These are phyloP conservation scores for Pantelozetes paolii DNA, from an alignment of 2,888 invertebrate genomes.

Conservation along the genomic window DNA sequence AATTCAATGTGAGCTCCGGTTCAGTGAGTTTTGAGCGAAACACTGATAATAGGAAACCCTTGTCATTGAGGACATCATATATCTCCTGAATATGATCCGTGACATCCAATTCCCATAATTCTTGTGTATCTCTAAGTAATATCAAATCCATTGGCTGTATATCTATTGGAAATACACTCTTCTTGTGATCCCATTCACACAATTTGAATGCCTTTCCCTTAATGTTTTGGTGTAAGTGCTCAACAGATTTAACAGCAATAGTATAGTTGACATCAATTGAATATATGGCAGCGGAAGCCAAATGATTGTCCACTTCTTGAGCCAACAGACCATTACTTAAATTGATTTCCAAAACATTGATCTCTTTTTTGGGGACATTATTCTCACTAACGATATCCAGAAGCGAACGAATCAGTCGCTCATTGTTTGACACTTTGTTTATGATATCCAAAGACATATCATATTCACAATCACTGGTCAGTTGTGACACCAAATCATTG, in stretches of 20 bases:
- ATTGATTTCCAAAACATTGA: conserved; percentile 69
- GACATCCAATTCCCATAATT: conserved; percentile 33
- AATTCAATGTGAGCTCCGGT: conserved; percentile 4
- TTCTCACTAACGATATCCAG: conserved; percentile 77
- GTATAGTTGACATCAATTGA: conserved; percentile 59
- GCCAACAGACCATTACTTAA: conserved; percentile 41
- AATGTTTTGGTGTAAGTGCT: conserved; percentile 49
- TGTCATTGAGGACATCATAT: conserved; percentile 60
- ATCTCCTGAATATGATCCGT: conserved; percentile 47
- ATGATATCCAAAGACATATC: conserved; percentile 29
- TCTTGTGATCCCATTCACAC: conserved; percentile 60
- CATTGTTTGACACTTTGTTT: conserved; percentile 43
- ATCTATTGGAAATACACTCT: conserved; percentile 53
- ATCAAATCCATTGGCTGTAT: conserved; percentile 50
- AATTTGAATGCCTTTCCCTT: conserved; percentile 59
- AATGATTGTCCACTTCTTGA: conserved; percentile 1
- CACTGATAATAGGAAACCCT: conserved; percentile 64
- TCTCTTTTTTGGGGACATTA: conserved; percentile 59
- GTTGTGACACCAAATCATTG: conserved; percentile 61
- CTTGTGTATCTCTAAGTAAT: conserved; percentile 44
- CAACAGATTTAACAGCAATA: conserved; percentile 57
- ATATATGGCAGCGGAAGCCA: conserved; percentile 41
- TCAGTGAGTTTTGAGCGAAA: conserved; percentile 41
- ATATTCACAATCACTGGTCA: conserved; percentile 72
- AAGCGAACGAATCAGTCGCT: conserved; percentile 49